Base-by-base conservation (phyloP, 2,797 vertebrate species). In the Telmatherina bonti region DNA sequence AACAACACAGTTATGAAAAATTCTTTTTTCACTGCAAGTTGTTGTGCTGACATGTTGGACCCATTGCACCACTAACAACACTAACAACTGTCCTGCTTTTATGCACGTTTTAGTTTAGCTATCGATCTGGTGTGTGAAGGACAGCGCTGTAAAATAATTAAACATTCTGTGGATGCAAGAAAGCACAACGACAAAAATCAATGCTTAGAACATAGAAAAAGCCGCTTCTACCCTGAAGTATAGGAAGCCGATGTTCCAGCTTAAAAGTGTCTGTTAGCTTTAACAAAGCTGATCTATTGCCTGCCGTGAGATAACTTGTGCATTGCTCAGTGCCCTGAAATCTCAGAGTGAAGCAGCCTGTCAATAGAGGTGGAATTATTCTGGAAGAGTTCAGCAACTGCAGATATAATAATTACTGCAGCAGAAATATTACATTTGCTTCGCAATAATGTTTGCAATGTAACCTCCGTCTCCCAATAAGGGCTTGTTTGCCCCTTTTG, bases 341-440 rank as follows among this genome's bases (percentile, higher is more conserved):
- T 76, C 68, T 70, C 49, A 66, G 18, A 8, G 67, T 49, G 57
- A 79, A 54, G 53, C 27, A 74, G 61, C 78, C 74, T 65, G 67
- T 83, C 76, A 81, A 76, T 65, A 70, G 45, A 60, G 41, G 56
- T 56, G 76, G 72, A 79, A 84, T 82, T 86, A 79, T 78, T 83
- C 68, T 53, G 79, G 63, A 65, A 82, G 60, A 75, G 57, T 76
- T 72, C 38, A 65, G 57, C 51, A 56, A n/a, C 57, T 67, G 61
- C 66, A 64, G 73, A 67, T 73, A 57, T 61, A 62, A 78, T 71
- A 62, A 78, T 71, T 83, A 59, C 75, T 51, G 43, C 67, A 71
- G 68, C 53, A 70, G 59, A 62, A 72, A 79, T 47, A 63, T 82
- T 47, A 57, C 66, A 57, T 76, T 43, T 77, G 74, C 58, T 26